A percentile compares a stretch with the other conserved stretches of the same genome.
Evolutionary conservation across 2,888 invertebrate genomes (phyloP).

Genomic region (Heliconius sara): DNA sequence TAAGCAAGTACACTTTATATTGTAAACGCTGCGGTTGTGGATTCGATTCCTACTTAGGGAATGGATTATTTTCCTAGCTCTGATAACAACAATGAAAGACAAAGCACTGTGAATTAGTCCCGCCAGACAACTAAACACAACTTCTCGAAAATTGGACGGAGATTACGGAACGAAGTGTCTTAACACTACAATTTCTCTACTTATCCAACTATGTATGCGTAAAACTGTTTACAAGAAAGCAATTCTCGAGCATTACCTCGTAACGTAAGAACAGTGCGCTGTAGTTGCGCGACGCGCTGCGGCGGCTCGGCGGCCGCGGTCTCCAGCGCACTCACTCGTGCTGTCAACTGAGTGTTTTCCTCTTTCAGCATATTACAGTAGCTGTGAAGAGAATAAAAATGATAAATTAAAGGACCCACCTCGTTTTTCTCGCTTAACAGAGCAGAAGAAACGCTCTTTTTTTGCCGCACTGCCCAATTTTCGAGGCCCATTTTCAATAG

Average conservation of each 20-base stretch:
- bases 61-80: too few species aligned
- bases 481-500: too few species aligned
- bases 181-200: too few species aligned
- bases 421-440: not conserved
- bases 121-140: too few species aligned
- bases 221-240: too few species aligned
- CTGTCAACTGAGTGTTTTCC: slow-evolving; percentile 81
- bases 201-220: too few species aligned
- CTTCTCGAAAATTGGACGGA: too few species aligned
- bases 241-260: slow-evolving; percentile 8
- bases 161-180: too few species aligned
- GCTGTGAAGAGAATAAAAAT: slow-evolving; percentile 56
- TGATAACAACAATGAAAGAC: too few species aligned
- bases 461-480: not conserved
- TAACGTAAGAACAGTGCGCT: slow-evolving; percentile 28
- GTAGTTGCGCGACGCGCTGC: slow-evolving; percentile 54
- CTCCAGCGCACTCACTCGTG: slow-evolving; percentile 67
- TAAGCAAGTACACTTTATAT: not conserved
- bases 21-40: too few species aligned
- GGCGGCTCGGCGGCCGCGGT: slow-evolving; percentile 58
- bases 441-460: not conserved
- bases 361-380: slow-evolving; percentile 86
- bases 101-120: too few species aligned
- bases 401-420: rapidly evolving
- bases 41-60: too few species aligned